These are phyloP conservation scores for Eupleurogrammus muticus DNA, from an alignment of 2,797 vertebrate species.

Conservation along the genomic window DNA sequence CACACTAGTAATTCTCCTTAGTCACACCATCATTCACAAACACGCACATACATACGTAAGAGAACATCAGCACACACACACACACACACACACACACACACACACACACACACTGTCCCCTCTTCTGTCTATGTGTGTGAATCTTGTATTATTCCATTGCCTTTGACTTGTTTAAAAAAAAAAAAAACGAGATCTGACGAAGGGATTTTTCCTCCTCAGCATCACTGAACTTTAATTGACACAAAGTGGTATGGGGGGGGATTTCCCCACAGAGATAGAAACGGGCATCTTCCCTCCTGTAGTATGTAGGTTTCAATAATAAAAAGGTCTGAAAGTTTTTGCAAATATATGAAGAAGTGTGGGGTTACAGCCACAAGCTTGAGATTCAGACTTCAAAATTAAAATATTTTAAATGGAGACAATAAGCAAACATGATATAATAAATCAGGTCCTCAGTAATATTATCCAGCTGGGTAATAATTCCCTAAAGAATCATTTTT, in stretches of 20 bases:
- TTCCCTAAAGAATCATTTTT: too few relatives aligned
- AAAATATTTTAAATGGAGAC: not conserved
- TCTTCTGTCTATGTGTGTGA: not conserved
- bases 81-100: slow-evolving; percentile 25
- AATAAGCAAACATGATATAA: too few relatives aligned
- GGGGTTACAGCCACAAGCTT: too few relatives aligned
- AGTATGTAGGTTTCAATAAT: too few relatives aligned
- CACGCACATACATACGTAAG: too few relatives aligned
- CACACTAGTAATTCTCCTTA: slow-evolving; percentile 21
- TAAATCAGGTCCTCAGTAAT: too few relatives aligned
- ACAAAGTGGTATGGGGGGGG: not conserved
- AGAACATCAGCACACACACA: too few relatives aligned
- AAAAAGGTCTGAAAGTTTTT: too few relatives aligned
- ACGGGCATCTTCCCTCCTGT: too few relatives aligned
- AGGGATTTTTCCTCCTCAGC: slow-evolving; percentile 25
- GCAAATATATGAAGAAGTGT: not conserved
- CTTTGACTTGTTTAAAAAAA: too few relatives aligned
- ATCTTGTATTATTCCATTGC: too few relatives aligned
- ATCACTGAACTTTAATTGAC: slow-evolving; percentile 16
- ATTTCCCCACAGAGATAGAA: not conserved
- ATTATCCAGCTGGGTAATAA: too few relatives aligned
- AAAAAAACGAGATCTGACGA: slow-evolving; percentile 47
- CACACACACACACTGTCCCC: rapidly evolving
- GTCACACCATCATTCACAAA: not conserved
- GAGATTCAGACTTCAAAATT: not conserved